phyloP scores from a whole-genome alignment of 53 echinoderm and acorn worm species.

The Temnopleurus reevesii region DNA sequence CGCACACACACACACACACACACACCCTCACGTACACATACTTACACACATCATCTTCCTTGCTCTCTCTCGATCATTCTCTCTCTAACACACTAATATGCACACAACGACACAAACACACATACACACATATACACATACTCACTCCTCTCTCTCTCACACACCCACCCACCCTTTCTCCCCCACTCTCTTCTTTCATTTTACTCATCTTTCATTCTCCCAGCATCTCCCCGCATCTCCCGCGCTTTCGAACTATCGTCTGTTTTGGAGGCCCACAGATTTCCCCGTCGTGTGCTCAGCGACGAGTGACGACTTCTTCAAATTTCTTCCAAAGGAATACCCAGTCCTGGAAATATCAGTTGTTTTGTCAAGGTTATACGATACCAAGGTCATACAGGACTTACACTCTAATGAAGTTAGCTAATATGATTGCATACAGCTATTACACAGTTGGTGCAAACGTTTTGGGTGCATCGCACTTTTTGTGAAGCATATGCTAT shows the following conservation, averaged over 20 bases:
- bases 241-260: too few relatives aligned
- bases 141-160: background rate
- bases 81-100: too few relatives aligned
- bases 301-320: constrained; percentile 3
- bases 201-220: background rate
- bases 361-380: background rate
- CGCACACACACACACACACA: too few relatives aligned
- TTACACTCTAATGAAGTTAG: background rate
- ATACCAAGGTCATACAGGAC: background rate
- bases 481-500: background rate
- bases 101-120: too few relatives aligned
- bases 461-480: background rate
- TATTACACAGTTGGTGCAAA: background rate
- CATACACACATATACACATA: too few relatives aligned
- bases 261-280: background rate
- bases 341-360: background rate
- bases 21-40: too few relatives aligned
- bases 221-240: too few relatives aligned
- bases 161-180: background rate
- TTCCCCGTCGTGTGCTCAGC: background rate
- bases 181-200: background rate
- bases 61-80: background rate
- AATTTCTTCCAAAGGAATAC: background rate
- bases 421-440: background rate
- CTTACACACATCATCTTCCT: background rate